These are phyloP conservation scores for Lasaia peninsularis DNA, from an alignment of 1,140 invertebrate species.

Conservation along the genomic window DNA sequence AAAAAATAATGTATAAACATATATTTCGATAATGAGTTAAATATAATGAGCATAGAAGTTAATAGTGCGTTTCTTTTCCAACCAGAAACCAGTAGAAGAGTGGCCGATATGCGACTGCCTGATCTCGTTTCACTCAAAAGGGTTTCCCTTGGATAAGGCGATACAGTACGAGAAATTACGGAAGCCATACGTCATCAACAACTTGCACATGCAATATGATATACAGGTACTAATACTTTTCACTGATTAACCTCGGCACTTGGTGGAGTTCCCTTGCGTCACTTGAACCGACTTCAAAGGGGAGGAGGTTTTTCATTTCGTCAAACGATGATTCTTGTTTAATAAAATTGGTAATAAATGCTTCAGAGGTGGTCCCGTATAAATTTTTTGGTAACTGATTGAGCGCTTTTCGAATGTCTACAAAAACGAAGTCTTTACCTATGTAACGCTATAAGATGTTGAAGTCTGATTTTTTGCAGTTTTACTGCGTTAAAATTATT, in stretches of 20 bases:
- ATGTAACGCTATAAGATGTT: too few relatives aligned
- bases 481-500: too few relatives aligned
- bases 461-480: too few relatives aligned
- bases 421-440: too few relatives aligned
- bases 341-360: too few relatives aligned
- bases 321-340: too few relatives aligned
- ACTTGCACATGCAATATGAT: slow-evolving; percentile 98
- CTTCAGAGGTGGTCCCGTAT: too few relatives aligned
- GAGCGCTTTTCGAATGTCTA: too few relatives aligned
- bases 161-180: slow-evolving; percentile 96
- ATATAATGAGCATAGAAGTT: not conserved
- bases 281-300: too few relatives aligned
- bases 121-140: slow-evolving; percentile 99
- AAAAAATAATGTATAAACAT: too few relatives aligned
- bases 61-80: slow-evolving; percentile 29
- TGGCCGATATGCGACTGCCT: slow-evolving; percentile 99
- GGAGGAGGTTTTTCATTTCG: too few relatives aligned
- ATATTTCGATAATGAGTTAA: not conserved
- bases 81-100: slow-evolving; percentile 95
- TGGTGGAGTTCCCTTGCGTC: not conserved
- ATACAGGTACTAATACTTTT: slow-evolving; percentile 83
- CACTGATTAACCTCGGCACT: not conserved
- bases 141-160: slow-evolving; percentile 99
- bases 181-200: slow-evolving; percentile 98
- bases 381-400: too few relatives aligned